Base-by-base conservation (phyloP, 2,888 invertebrate genomes). In the Melipona beecheii region DNA sequence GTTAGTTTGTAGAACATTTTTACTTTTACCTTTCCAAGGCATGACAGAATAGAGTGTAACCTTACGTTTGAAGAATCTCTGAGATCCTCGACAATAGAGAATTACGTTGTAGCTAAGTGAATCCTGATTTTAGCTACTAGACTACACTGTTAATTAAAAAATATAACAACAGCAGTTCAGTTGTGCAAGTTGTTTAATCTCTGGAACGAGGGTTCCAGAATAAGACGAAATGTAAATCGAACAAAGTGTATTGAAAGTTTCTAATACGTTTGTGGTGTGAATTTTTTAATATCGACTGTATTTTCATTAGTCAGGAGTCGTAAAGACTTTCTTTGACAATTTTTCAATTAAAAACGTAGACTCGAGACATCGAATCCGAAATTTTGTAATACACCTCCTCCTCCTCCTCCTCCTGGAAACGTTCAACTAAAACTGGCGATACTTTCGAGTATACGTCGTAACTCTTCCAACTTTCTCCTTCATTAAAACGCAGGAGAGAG, bases 391-490 rank as follows among this genome's bases (percentile, higher is more conserved):
- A 56, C 31, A 31, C 31, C 9, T 15, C 13, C 21, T 11, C 24
- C 27, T 60, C 31, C 9, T 15, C 13, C 21, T 11, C 24, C 27
- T 60, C 15, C 24, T 27, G 15, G 43, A 43, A 58, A 49, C 19
- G 24, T 60, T 36, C 27, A 19, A 43, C 49, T 49, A 72, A 60
- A 60, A 43, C 58, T 19, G 15, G 43, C 43, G 24, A 72, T 60
- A 56, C 60, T 24, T 72, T 60, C 43, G 43, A 43, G 43, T 27
- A 13, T 17, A 71, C 58, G 71, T 56, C 19, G 6, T 69, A 71
- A 43, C 56, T 71, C 43, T 24, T 27, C 49, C 19, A 72, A 60
- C 49, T 72, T 72, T 60, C 19, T 21, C 58, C 43, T 49, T 43
- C 58, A 4, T 58, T 58, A 54, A 31, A 24, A n/a, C 19, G 19